Evolutionary conservation across 1,140 invertebrate genomes (phyloP).

Genomic region (Sipha flava): DNA sequence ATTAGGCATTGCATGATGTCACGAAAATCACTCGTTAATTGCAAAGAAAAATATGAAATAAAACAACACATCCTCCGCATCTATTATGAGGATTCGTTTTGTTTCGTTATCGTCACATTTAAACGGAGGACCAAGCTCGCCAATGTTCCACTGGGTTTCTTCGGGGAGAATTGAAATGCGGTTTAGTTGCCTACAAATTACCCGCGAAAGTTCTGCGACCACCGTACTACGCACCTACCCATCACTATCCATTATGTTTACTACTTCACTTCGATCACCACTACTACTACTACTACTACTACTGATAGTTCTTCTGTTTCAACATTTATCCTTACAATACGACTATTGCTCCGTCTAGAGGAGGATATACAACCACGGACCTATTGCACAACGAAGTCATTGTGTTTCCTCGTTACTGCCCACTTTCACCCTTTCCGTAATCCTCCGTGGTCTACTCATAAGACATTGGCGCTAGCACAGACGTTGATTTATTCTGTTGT

Average conservation of each 20-base stretch:
- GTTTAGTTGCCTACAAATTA: constrained; percentile 23
- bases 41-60: too few relatives aligned
- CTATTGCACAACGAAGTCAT: neutral
- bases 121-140: neutral
- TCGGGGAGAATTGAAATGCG: constrained; percentile 16
- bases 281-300: neutral
- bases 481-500: constrained; percentile 28
- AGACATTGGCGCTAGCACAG: neutral
- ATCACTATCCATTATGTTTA: too few relatives aligned
- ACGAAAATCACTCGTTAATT: too few relatives aligned
- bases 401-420: neutral
- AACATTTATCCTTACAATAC: neutral
- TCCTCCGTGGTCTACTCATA: too few relatives aligned
- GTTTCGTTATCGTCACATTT: neutral
- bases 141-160: neutral
- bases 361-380: too few relatives aligned
- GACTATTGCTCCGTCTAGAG: neutral
- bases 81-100: neutral
- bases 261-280: neutral
- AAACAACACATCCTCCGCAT: too few relatives aligned
- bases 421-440: neutral
- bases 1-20: too few relatives aligned
- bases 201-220: too few relatives aligned
- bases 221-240: too few relatives aligned
- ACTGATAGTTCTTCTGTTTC: neutral